These are phyloP conservation scores for Hypsibius dujardini DNA, from an alignment of 1,140 invertebrate genomes.

Conservation along the genomic window DNA sequence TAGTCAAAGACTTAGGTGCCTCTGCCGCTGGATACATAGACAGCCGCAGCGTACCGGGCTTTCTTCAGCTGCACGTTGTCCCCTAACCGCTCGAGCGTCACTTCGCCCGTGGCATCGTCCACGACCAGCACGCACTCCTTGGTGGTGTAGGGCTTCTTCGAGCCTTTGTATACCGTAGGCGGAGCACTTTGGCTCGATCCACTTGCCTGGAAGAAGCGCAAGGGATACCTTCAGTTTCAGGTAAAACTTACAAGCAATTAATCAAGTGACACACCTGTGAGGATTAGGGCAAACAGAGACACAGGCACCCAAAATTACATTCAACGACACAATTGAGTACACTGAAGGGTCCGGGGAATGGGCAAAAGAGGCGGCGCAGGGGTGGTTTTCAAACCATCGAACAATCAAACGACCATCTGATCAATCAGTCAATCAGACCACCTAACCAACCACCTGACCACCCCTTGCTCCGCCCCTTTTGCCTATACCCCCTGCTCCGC, in stretches of 20 bases:
- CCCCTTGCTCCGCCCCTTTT: too few species aligned
- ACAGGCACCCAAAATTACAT: not conserved
- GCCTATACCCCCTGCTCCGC: too few species aligned
- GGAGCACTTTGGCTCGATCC: slow-evolving; percentile 46
- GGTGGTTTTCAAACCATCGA: too few species aligned
- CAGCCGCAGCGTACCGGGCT: too few species aligned
- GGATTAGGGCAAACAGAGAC: not conserved
- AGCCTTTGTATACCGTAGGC: slow-evolving; percentile 81
- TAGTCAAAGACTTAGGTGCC: too few species aligned
- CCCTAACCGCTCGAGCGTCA: slow-evolving; percentile 71
- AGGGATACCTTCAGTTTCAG: too few species aligned
- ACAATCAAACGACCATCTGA: too few species aligned
- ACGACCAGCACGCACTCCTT: slow-evolving; percentile 90
- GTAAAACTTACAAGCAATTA: not conserved
- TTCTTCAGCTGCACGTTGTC: slow-evolving; percentile 85
- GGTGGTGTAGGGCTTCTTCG: slow-evolving; percentile 57
- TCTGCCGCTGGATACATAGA: too few species aligned
- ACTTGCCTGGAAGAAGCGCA: slow-evolving; percentile 45
- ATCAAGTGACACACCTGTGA: not conserved
- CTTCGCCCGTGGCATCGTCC: slow-evolving; percentile 70
- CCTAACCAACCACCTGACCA: too few species aligned
- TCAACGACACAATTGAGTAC: not conserved
- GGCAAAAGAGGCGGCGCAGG: too few species aligned
- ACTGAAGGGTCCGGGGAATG: too few species aligned
- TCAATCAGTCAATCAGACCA: too few species aligned